phyloP scores from a whole-genome alignment of 2,797 vertebrate genomes.

The Intellagama lesueurii region DNA sequence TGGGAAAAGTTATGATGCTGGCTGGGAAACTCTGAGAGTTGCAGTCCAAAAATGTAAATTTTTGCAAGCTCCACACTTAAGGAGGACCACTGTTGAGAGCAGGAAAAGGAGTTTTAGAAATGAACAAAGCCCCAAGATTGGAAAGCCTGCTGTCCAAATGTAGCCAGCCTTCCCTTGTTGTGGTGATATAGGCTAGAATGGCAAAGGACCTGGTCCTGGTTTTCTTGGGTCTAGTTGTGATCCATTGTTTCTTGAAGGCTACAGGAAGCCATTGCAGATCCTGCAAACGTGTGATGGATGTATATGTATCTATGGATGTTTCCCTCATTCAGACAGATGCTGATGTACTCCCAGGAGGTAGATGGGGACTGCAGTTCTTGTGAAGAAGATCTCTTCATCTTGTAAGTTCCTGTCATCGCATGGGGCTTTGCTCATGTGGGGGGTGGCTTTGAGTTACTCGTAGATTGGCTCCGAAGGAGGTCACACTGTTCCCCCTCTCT shows the following conservation, averaged over 20 bases:
- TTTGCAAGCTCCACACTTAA: too few relatives aligned
- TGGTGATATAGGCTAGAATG: neutral
- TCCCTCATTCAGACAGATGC: conserved; percentile 86
- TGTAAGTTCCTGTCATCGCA: conserved; percentile 85
- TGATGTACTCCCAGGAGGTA: conserved; percentile 96
- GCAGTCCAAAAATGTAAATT: too few relatives aligned
- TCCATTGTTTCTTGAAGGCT: neutral
- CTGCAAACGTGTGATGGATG: neutral
- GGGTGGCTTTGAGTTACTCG: neutral
- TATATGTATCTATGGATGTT: conserved; percentile 30
- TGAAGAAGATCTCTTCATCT: conserved; percentile 97
- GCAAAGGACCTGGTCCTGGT: neutral
- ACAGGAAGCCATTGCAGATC: neutral
- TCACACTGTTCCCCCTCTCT: neutral
- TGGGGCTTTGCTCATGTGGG: neutral
- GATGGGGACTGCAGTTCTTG: conserved; percentile 91
- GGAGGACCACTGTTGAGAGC: neutral
- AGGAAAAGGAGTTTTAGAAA: neutral
- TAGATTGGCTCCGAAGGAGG: neutral
- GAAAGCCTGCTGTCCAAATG: neutral
- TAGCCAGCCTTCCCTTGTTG: neutral
- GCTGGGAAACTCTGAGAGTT: too few relatives aligned
- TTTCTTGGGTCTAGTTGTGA: neutral
- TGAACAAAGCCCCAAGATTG: neutral
- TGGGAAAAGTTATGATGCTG: too few relatives aligned